Evolutionary conservation across 2,797 vertebrate genomes (phyloP), one percentile per base, ranked within the genome.

Genomic region (Chloroceryle amazona): DNA sequence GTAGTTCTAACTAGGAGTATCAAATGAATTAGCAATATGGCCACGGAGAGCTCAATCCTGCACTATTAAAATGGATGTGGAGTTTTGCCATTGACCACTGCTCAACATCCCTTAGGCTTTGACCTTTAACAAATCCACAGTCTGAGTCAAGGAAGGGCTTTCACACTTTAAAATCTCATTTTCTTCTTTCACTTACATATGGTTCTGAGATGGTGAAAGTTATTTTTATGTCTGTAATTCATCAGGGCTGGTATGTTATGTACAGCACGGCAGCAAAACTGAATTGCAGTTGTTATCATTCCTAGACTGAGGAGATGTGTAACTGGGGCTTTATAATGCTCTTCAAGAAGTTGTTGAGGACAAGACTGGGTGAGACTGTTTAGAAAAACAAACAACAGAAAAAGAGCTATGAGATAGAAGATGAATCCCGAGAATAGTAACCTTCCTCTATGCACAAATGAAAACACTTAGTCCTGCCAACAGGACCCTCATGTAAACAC

Each of bases 371-470:
- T 66, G 70, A 90, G 44, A 15, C 49, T 52, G 86, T 76, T 72
- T 26, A 73, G 47, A 58, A 75, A 44, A 92, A 44, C 21, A 72
- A 90, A 80, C 39, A 82, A 61, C 9, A 19, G 6, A 73, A 70
- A 70, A 41, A 39, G 14, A 44, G 18, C 23, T 55, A 6, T 4
- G 14, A 33, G 46, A 42, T 39, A 58, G 57, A 83, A 74, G 44
- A 65, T n/a, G 19, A 94, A 94, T 84, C 54, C n/a, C 1, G 5
- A 57, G 51, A 84, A 66, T 4, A 76, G 37, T 12, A 89, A 78
- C 42, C 42, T 46, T 55, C 47, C 28, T 57, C 74, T 44, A 2
- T 0, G 0, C 18, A 35, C 49, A 46, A 54, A 47, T 1, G 1
- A 65, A 70, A 68, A 19, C 4, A 2, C n/a, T 65, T 26, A 5